Conservation (phyloP, 2,113 vertebrate genomes). For the Cololabis saira region DNA sequence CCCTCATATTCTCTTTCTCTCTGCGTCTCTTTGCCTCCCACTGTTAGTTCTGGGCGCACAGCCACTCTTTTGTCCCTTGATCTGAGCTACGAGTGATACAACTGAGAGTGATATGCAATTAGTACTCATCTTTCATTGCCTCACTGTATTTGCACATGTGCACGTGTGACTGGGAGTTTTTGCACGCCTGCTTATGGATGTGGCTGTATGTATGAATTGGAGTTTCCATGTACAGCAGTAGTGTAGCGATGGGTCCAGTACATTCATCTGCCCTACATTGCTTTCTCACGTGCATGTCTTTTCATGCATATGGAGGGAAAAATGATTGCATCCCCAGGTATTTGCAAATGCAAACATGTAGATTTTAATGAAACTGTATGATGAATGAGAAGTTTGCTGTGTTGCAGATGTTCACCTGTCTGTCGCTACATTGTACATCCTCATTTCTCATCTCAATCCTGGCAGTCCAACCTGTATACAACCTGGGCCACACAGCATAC, state of each 20-base stretch:
- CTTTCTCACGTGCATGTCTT: not conserved
- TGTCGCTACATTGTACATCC: conserved; percentile 32
- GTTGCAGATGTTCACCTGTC: not conserved
- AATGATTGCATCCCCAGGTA: not conserved
- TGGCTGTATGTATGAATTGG: not conserved
- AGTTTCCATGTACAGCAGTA: conserved; percentile 35
- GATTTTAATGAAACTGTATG: not conserved
- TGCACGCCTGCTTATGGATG: not conserved
- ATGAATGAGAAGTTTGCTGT: no score
- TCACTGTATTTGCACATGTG: not conserved
- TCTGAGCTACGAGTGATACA: conserved; percentile 62
- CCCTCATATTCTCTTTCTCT: not conserved
- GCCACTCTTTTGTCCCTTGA: conserved; percentile 60
- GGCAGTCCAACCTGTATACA: conserved; percentile 18
- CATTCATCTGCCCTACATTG: not conserved
- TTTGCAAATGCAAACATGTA: not conserved
- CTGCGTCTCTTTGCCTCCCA: conserved; percentile 16
- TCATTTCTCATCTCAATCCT: conserved; percentile 12
- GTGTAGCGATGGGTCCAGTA: conserved; percentile 1
- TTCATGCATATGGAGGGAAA: not conserved
- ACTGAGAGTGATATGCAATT: conserved; percentile 73
- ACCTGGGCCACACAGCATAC: conserved; percentile 26
- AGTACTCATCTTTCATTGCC: conserved; percentile 45
- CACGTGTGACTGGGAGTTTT: conserved; percentile 27
- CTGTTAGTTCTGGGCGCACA: conserved; percentile 51